Conservation (phyloP, 1,140 invertebrate species). For the Drosophila virilis region DNA sequence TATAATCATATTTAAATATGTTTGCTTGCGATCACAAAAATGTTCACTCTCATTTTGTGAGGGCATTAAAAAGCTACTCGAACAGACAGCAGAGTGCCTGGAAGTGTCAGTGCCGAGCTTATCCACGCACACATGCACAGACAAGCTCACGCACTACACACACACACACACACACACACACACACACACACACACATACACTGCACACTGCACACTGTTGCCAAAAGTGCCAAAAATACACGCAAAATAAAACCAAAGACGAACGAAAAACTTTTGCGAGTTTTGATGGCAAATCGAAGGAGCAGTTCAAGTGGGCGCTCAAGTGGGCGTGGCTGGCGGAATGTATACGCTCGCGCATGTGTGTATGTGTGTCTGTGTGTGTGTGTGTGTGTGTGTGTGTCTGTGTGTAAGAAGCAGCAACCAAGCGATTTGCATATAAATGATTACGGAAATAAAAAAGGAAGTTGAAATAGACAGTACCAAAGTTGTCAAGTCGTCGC, state of each 20-base stretch:
- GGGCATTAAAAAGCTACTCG: conserved; percentile 6
- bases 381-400: conserved; percentile 35
- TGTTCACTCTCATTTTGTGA: background rate
- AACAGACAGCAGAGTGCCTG: background rate
- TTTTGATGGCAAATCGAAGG: conserved; percentile 77
- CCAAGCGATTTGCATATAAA: conserved; percentile 81
- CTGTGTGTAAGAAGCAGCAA: conserved; percentile 43
- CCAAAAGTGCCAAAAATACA: conserved; percentile 26
- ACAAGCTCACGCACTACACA: conserved; percentile 1
- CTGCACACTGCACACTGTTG: background rate
- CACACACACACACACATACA: background rate
- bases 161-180: conserved; percentile 10
- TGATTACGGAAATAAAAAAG: conserved; percentile 82
- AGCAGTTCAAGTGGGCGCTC: conserved; percentile 44
- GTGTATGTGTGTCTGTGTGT: too few relatives aligned
- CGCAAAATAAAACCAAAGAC: conserved; percentile 53
- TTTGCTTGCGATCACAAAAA: background rate
- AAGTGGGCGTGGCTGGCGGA: conserved; percentile 41
- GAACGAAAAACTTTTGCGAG: conserved; percentile 34
- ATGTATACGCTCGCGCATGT: conserved; percentile 22
- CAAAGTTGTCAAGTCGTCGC: conserved; percentile 42
- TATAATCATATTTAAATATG: too few relatives aligned
- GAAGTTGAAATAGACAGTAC: conserved; percentile 78
- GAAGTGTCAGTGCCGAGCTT: conserved; percentile 19
- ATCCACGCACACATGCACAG: conserved; percentile 3